A percentile compares a stretch with the other conserved stretches of the same genome.
Conservation (phyloP, 2,113 vertebrate species). For the Dipodomys stephensi region DNA sequence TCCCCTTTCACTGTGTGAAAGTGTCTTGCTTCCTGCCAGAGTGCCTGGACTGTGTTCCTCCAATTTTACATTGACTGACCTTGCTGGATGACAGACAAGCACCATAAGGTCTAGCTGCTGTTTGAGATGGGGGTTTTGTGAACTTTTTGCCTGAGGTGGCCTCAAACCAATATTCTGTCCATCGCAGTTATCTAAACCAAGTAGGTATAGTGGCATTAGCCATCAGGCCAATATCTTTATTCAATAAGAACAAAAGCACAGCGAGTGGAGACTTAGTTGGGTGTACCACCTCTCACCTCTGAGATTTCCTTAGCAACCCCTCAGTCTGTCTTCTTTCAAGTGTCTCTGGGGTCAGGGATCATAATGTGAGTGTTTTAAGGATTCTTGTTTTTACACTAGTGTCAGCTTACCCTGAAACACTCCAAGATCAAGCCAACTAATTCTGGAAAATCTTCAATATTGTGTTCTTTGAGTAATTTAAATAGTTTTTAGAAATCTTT, state of each 20-base stretch:
- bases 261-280: background rate
- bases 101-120: too few relatives aligned
- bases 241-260: background rate
- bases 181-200: too few relatives aligned
- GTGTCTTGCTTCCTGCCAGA: too few relatives aligned
- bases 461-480: background rate
- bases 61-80: too few relatives aligned
- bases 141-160: background rate
- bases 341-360: rapidly evolving
- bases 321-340: too few relatives aligned
- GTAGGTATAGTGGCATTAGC: too few relatives aligned
- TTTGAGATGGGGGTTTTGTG: background rate
- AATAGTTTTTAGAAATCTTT: background rate
- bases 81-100: too few relatives aligned
- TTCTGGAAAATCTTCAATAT: background rate
- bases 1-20: too few relatives aligned
- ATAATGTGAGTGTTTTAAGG: background rate
- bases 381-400: background rate
- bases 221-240: background rate
- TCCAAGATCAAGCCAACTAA: background rate
- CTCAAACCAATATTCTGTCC: too few relatives aligned
- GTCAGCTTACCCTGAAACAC: background rate
- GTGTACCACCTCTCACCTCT: background rate
- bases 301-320: background rate
- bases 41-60: too few relatives aligned